Evolutionary conservation across 2,888 invertebrate species (phyloP).

Genomic region (Patella depressa): DNA sequence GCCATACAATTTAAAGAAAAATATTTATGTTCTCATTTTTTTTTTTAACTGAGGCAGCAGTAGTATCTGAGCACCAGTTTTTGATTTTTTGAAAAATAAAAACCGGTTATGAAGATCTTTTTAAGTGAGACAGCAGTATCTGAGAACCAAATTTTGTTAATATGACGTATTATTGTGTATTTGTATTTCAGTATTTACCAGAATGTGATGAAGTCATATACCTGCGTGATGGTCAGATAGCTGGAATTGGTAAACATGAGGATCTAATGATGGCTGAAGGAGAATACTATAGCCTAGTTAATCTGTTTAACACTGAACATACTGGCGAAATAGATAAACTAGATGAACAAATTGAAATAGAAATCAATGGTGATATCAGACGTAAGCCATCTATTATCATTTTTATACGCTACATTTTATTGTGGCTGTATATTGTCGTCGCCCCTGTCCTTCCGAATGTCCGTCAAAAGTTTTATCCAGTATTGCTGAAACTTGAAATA

Average conservation of each 20-base stretch:
- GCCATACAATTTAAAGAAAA: no score
- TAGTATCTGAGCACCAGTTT: no score
- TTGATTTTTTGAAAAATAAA: no score
- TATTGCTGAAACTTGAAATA: no score
- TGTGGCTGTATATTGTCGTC: no score
- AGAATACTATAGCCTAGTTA: constrained; percentile 69
- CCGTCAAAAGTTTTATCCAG: no score
- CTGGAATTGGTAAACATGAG: constrained; percentile 75
- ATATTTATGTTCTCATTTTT: no score
- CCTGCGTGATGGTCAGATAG: constrained; percentile 75
- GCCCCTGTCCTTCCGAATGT: no score
- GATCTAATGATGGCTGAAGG: constrained; percentile 71
- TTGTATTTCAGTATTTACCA: constrained; percentile 73
- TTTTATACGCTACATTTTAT: no score
- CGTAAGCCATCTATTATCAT: constrained; percentile 5
- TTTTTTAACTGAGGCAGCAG: no score
- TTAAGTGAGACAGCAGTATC: no score
- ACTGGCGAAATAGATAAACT: constrained; percentile 54
- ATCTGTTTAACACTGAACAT: constrained; percentile 49
- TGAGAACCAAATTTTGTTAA: neutral
- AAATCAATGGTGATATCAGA: constrained; percentile 20
- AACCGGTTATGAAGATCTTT: no score
- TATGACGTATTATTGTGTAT: neutral
- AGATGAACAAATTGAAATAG: constrained; percentile 66
- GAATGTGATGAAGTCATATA: constrained; percentile 76